Evolutionary conservation across 2,888 invertebrate genomes (phyloP), one percentile per base, ranked within the genome.

Genomic region (Hymenopus coronatus): DNA sequence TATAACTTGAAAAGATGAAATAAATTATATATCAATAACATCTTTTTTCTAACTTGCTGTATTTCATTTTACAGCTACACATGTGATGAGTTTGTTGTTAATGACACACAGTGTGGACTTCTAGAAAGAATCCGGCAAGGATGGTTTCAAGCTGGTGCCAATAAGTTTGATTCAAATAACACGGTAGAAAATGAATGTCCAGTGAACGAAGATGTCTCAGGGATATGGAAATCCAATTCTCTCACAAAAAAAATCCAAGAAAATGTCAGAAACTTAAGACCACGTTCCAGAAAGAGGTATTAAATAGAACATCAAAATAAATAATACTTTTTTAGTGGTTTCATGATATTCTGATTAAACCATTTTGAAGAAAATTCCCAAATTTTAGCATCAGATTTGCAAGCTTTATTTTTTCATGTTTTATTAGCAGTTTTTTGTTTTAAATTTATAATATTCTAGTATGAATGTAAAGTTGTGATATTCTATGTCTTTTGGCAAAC

Each of bases 61-160:
- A 87, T 88, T 90, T 91, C 89, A 89, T 90, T 90, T 94, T 94
- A 82, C 94, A 97, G 97, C 93, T 97, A 97, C 92, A 94, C 94
- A 92, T 97, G 97, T 94, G 97, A 97, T 93, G 97, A 97, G 91
- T 97, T 96, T 94, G 95, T 97, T 88, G 95, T 95, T 91, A 96
- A 97, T 93, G 97, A 97, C 92, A 94, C 95, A 83, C 94, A 94
- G 91, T 93, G 94, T 91, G 93, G 94, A 84, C 93, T 93, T 91
- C 94, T 96, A 92, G 94, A 94, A 91, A 94, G 94, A 93, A 93
- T 96, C 92, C 94, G 96, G 84, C 94, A 91, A 54, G 81, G 40
- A 15, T 84, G 89, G 15, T 87, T 85, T 46, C 89, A 54, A 8
- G 30, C 40, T 70, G 28, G 27, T 28, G 85, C 28, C 20, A 82